Evolutionary conservation across 2,888 invertebrate species (phyloP).

Genomic region (Eupsilia transversa): DNA sequence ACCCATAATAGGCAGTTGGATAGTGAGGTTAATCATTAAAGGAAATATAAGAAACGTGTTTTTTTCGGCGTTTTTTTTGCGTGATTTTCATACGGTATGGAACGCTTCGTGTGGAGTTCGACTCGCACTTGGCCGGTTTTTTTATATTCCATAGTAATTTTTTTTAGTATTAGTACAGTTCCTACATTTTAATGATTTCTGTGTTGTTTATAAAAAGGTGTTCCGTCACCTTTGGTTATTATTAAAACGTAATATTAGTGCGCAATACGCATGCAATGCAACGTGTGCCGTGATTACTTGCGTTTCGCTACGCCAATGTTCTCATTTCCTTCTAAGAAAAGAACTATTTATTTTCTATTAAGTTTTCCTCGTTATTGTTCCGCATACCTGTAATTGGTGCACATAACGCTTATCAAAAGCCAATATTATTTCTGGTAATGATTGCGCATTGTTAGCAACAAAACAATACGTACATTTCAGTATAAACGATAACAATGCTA

Average conservation of each 20-base stretch:
- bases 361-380: constrained; percentile 52
- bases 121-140: too few species aligned
- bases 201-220: constrained; percentile 10
- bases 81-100: too few species aligned
- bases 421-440: constrained; percentile 63
- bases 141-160: too few species aligned
- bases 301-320: constrained; percentile 17
- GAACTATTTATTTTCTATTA: constrained; percentile 30
- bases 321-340: constrained; percentile 28
- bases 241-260: constrained; percentile 4
- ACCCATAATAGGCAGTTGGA: too few species aligned
- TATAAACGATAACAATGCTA: constrained; percentile 71
- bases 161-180: too few species aligned
- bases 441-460: constrained; percentile 63
- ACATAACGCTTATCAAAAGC: constrained; percentile 65
- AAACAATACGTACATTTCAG: constrained; percentile 70
- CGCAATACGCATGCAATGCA: neutral
- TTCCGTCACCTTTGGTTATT: neutral
- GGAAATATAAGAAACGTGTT: too few species aligned
- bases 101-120: too few species aligned
- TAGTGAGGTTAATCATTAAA: too few species aligned
- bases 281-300: constrained; percentile 4
- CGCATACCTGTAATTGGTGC: constrained; percentile 41
- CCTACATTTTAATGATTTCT: neutral
- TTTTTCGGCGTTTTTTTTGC: too few species aligned